Evolutionary conservation across 2,797 vertebrate genomes (phyloP).

Genomic region (Sparidentex hasta): DNA sequence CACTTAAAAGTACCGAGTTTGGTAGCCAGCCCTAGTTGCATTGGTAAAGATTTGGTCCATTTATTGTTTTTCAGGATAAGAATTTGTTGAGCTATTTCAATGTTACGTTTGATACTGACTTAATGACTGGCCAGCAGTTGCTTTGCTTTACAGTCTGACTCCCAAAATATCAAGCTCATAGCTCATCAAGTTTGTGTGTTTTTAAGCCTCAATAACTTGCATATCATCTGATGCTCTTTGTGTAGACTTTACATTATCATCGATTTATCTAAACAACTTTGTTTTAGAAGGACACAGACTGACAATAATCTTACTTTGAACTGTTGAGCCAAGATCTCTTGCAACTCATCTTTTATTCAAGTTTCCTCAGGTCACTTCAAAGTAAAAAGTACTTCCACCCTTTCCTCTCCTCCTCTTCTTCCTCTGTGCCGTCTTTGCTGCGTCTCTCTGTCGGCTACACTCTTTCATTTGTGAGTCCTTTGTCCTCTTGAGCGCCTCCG

Average conservation of each 20-base stretch:
- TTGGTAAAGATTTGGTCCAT: background rate
- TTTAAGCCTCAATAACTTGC: background rate
- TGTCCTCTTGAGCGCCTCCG: constrained; percentile 73
- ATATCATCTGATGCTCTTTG: background rate
- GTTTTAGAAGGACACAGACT: constrained; percentile 22
- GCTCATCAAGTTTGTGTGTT: background rate
- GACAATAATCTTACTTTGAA: constrained; percentile 1
- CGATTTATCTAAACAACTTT: background rate
- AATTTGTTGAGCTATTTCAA: background rate
- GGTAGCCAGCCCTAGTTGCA: too few relatives aligned
- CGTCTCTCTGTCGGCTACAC: constrained; percentile 53
- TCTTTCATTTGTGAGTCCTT: constrained; percentile 73
- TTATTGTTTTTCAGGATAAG: background rate
- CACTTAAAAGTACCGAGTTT: too few relatives aligned
- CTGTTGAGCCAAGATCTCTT: constrained; percentile 19
- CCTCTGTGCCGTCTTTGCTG: constrained; percentile 8
- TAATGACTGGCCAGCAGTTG: background rate
- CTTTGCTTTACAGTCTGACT: background rate
- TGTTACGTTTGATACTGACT: background rate
- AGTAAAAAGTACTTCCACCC: constrained; percentile 3
- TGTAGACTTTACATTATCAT: background rate
- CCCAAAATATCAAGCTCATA: too few relatives aligned
- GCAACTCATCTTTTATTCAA: constrained; percentile 28
- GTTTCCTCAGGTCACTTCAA: background rate
- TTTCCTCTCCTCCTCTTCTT: background rate